These are phyloP conservation scores for Lycia hirtaria DNA, from an alignment of 2,888 invertebrate species.

Conservation along the genomic window DNA sequence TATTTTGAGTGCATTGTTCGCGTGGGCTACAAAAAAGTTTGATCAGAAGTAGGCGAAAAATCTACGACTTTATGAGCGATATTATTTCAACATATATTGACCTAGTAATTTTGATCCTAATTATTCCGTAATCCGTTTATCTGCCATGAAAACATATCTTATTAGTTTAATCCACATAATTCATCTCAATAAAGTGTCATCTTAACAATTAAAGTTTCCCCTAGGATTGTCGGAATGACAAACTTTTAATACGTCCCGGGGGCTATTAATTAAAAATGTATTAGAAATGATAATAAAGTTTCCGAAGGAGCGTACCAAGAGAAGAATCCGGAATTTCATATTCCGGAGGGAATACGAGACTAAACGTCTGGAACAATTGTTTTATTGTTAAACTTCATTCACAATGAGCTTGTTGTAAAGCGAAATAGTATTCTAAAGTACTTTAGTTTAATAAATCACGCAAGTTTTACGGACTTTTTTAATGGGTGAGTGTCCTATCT, in stretches of 20 bases:
- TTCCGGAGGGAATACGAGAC: slow-evolving; percentile 56
- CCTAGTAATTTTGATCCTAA: no score
- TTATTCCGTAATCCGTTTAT: no score
- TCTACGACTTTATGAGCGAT: no score
- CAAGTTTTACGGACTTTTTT: no score
- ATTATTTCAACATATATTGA: no score
- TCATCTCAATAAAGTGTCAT: slow-evolving; percentile 27
- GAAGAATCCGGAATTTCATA: slow-evolving; percentile 59
- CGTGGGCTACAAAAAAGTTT: no score
- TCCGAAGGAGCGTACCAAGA: slow-evolving; percentile 42
- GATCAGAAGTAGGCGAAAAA: no score
- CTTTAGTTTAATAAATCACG: slow-evolving; percentile 3
- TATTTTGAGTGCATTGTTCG: no score
- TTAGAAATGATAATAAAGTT: slow-evolving; percentile 63
- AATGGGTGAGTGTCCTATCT: no score
- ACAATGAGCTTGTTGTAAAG: slow-evolving; percentile 33
- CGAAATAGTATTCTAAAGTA: slow-evolving; percentile 2
- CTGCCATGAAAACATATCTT: neutral
- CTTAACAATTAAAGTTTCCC: slow-evolving; percentile 28
- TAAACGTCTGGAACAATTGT: slow-evolving; percentile 49
- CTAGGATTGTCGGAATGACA: slow-evolving; percentile 51
- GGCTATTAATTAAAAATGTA: slow-evolving; percentile 67
- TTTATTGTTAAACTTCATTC: slow-evolving; percentile 50
- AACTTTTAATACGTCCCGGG: slow-evolving; percentile 60
- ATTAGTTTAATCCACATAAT: slow-evolving; percentile 19